Evolutionary conservation across 1,140 invertebrate genomes (phyloP), one percentile per base, ranked within the genome.

Genomic region (Bombus affinis): DNA sequence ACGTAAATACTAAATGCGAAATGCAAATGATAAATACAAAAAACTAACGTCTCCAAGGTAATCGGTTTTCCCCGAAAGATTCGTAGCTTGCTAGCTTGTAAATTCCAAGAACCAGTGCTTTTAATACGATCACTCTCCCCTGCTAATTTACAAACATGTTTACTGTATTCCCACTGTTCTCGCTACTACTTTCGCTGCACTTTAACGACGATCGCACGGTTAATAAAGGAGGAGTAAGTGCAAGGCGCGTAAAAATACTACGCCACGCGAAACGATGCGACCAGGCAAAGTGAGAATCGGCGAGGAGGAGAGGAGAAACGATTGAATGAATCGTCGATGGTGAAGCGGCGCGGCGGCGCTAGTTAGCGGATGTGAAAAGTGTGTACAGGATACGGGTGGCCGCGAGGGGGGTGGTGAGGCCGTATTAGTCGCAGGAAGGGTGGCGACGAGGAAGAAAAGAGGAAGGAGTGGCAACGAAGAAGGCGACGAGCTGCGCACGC

Each of bases 401-500:
- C 32, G 71, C 73, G 83, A 74, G 83, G 86, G 81, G 88, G 85
- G 73, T 81, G 80, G 66, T 44, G 42, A 74, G 85, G 85, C 68
- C 68, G 78, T 59, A 71, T 85, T 81, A 84, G 70, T 53, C 81
- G 73, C 66, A 70, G 57, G 88, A 83, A 89, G 88, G 88, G 73
- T 89, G 81, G 39, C 77, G 88, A 83, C 42, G 84, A 77, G 62
- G 86, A 85, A 88, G 84, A 89, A 90, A 89, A 86, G 86, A 90
- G 78, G 85, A 81, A 72, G 75, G 81, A 86, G 86, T 70, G 80
- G 74, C n/a, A 68, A 89, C 77, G 83, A 77, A 79, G 82, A 84
- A 87, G 86, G 85, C 77, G 88, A 84, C 39, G 68, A 62, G 15
- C 62, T 86, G 92, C 92, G 91, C 89, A 90, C 91, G 92, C 91